Base-by-base conservation (phyloP, 1,140 invertebrate genomes). In the Kradibia gibbosae region DNA sequence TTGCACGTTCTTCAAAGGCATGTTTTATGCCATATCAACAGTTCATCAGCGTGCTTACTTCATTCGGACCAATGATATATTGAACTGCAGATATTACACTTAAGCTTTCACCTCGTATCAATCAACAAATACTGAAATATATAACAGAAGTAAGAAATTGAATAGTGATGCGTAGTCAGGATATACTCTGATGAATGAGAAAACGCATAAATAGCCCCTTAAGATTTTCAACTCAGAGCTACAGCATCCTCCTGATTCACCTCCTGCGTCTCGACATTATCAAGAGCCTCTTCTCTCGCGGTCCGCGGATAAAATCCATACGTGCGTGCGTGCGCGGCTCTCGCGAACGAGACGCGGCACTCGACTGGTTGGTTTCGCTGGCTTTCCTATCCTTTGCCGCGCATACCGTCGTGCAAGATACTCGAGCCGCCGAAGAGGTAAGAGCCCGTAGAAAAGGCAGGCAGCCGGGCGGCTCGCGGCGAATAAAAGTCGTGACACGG, bases 401-500 rank as follows among this genome's bases (percentile, higher is more conserved):
- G 73, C 78, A 62, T 39, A 50, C 79, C 34, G 65, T 57, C 78
- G 62, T 48, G 34, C 31, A n/a, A n/a, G 76, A 67, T n/a, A 34
- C 48, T 70, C 74, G 78, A 60, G 65, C 73, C 71, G 53, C 60
- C 60, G 39, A 57, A n/a, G 67, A 77, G 39, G 55, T 74, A 81
- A 75, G 39, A 74, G 25, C 25, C 57, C 70, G 70, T 72, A 13
- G 73, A 75, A 73, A 50, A 81, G 60, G 80, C 45, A 55, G 57
- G 80, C 70, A 71, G 42, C 39, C 42, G 28, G 53, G 80, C 85
- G 86, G 86, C 86, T 86, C 83, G 85, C 84, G 84, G 87, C 86
- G 85, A 86, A 86, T 88, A 88, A 89, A 86, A 89, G 87, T 88
- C 86, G 84, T 87, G 85, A 86, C 84, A 88, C 85, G 85, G 85